phyloP scores from a whole-genome alignment of 2,113 vertebrate genomes.

The Onychostoma macrolepis region DNA sequence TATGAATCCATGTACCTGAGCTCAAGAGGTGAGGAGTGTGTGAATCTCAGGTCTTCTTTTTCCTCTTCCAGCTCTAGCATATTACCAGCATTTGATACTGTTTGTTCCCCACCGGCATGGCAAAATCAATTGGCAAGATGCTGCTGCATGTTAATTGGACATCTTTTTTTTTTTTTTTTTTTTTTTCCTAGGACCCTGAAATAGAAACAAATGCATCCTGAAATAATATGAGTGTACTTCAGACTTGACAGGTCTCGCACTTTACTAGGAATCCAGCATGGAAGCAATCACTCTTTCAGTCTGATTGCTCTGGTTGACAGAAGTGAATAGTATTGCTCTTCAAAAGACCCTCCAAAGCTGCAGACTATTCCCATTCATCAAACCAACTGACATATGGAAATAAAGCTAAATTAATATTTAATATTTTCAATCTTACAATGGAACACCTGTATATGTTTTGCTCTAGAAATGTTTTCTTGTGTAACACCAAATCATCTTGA shows the following conservation, averaged over 20 bases:
- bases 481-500: background rate
- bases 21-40: background rate
- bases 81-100: conserved; percentile 26
- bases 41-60: conserved; percentile 24
- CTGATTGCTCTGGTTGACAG: conserved; percentile 15
- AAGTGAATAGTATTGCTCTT: conserved; percentile 18
- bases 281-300: conserved; percentile 26
- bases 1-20: background rate
- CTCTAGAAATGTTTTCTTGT: background rate
- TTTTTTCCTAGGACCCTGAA: conserved; percentile 9
- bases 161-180: background rate
- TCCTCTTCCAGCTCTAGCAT: conserved; percentile 14
- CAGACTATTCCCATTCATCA: conserved; percentile 20
- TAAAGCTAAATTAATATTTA: conserved; percentile 14
- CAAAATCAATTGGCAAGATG: conserved; percentile 41
- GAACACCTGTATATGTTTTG: background rate
- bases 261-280: conserved; percentile 23
- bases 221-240: conserved; percentile 26
- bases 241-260: conserved; percentile 18
- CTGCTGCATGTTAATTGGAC: conserved; percentile 40
- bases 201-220: conserved; percentile 8
- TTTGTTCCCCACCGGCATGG: conserved; percentile 8
- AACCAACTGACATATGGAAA: background rate
- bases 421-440: background rate
- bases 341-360: conserved; percentile 8